Conservation (phyloP, 2,113 vertebrate species). For the Felis catus region DNA sequence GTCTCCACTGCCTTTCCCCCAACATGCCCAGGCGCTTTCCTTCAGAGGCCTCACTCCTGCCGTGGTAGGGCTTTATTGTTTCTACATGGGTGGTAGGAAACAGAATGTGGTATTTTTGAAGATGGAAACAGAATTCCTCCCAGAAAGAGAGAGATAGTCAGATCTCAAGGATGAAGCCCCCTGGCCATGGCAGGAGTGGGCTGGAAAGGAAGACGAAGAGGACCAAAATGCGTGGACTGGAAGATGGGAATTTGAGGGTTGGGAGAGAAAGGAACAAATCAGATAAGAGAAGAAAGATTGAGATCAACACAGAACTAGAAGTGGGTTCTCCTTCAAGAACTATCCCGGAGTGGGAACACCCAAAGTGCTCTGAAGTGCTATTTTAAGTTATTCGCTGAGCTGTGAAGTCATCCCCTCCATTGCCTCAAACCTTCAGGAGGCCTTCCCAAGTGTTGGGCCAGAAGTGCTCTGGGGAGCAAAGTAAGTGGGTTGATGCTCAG, state of each 20-base stretch:
- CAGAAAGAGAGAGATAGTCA: not conserved
- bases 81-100: not conserved
- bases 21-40: not conserved
- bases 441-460: not conserved
- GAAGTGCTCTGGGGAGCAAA: not conserved
- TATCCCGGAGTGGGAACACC: not conserved
- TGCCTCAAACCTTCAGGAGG: not conserved
- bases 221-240: not conserved
- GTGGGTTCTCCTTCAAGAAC: not conserved
- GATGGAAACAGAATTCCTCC: not conserved
- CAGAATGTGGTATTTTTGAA: not conserved
- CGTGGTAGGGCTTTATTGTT: not conserved
- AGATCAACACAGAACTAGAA: not conserved
- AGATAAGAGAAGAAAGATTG: not conserved
- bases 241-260: not conserved
- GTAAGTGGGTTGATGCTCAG: not conserved
- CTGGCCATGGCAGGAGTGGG: not conserved
- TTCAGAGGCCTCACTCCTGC: accelerated
- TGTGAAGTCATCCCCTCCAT: not conserved
- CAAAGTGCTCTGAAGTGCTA: not conserved
- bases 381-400: not conserved
- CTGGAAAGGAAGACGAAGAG: not conserved
- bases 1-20: not conserved
- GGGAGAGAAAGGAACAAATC: not conserved
- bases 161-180: not conserved